These are phyloP conservation scores for Jordanella pulchra DNA, from an alignment of 2,797 vertebrate species.

Conservation along the genomic window DNA sequence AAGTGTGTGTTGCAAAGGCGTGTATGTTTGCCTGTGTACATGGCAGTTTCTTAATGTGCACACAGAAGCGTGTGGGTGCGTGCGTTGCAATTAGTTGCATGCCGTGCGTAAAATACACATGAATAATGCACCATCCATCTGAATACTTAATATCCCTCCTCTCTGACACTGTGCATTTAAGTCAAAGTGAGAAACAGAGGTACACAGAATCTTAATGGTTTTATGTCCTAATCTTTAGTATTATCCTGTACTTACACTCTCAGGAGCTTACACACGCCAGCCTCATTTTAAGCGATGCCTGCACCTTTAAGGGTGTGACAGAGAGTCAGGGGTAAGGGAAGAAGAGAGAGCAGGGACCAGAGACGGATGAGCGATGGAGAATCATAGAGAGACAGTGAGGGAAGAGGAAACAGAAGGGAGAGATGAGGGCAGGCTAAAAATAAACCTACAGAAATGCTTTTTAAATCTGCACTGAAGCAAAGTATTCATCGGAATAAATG, in stretches of 20 bases:
- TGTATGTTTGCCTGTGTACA: slow-evolving; percentile 42
- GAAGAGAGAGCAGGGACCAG: slow-evolving; percentile 60
- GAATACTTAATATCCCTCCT: slow-evolving; percentile 63
- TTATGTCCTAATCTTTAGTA: slow-evolving; percentile 64
- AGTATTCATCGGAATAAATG: slow-evolving; percentile 73
- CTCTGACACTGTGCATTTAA: slow-evolving; percentile 62
- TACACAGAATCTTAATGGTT: slow-evolving; percentile 62
- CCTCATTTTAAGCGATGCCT: slow-evolving; percentile 61
- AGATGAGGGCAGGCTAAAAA: slow-evolving; percentile 78
- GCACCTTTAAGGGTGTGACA: slow-evolving; percentile 71
- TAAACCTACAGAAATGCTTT: slow-evolving; percentile 77
- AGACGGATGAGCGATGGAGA: slow-evolving; percentile 70
- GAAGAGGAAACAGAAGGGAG: slow-evolving; percentile 65
- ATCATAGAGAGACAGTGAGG: slow-evolving; percentile 65
- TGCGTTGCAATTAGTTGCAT: slow-evolving; percentile 41
- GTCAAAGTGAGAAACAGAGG: slow-evolving; percentile 54
- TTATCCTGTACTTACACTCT: slow-evolving; percentile 63
- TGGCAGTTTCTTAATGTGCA: slow-evolving; percentile 31
- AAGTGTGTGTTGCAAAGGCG: slow-evolving; percentile 37
- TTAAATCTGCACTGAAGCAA: slow-evolving; percentile 76
- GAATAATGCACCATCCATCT: slow-evolving; percentile 67
- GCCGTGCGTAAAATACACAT: slow-evolving; percentile 61
- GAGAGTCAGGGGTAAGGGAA: slow-evolving; percentile 57
- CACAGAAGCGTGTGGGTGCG: slow-evolving; percentile 11
- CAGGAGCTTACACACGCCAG: slow-evolving; percentile 57